Evolutionary conservation across 2,113 vertebrate genomes (phyloP), one percentile per base, ranked within the genome.

Genomic region (Mormoops blainvillei): DNA sequence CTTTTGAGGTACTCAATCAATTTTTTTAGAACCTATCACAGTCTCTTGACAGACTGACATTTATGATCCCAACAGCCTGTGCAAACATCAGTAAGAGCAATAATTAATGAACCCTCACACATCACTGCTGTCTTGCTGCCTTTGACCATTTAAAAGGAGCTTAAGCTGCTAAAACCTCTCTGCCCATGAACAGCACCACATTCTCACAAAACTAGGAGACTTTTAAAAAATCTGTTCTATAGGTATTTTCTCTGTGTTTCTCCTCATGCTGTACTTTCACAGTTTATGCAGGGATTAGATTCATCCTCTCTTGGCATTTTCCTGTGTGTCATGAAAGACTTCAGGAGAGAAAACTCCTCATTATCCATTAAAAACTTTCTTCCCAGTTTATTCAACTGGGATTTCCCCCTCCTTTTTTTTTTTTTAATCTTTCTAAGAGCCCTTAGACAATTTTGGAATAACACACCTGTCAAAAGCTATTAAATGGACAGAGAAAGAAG

Each of bases 91-190:
- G 97, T 91, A 98, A 96, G 83, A 97, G 87, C 87, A 98, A 90
- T 94, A 98, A 97, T 97, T 98, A 98, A 98, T 94, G 96, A 98
- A 96, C n/a, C 82, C 65, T 96, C 96, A 96, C 97, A 98, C 80
- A 98, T 98, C 96, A 97, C 92, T 73, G 93, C 95, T 83, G 94
- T 94, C 92, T 97, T 31, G 95, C 92, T 31, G 95, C 92, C 89
- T 82, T 52, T 71, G 87, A 94, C 95, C 95, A 94, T 91, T 98
- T 87, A 97, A 96, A 97, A 94, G 87, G 26, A 95, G 80, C 77
- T 93, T 94, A 92, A 98, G 82, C 93, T 95, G 70, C 94, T 97
- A 95, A 98, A 98, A 97, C 50, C 78, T 95, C 91, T 91, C 58
- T 61, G 86, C 77, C 95, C 81, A 93, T 3, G 54, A 97, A 96